Conservation (phyloP, 2,888 invertebrate species). For the Phaedon cochleariae region DNA sequence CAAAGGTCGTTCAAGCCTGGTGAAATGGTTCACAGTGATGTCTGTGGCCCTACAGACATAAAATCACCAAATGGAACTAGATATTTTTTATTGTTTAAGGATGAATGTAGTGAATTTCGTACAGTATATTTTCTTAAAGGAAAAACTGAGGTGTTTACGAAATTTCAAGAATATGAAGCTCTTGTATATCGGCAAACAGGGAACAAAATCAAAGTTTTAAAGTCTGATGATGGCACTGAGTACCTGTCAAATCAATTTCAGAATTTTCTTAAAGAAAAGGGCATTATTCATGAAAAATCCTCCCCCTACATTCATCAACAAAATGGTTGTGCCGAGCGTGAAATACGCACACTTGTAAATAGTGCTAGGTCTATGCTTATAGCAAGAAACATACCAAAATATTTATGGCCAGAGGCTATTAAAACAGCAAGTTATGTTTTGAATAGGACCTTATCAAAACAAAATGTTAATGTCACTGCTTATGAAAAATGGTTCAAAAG, state of each 20-base stretch:
- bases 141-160: slow-evolving; percentile 8
- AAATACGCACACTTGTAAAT: slow-evolving; percentile 18
- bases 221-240: slow-evolving; percentile 30
- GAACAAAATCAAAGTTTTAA: slow-evolving; percentile 27
- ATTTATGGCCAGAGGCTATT: too few species aligned
- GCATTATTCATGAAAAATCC: slow-evolving; percentile 23
- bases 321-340: slow-evolving; percentile 29
- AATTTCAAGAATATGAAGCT: slow-evolving; percentile 17
- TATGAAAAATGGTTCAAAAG: too few species aligned
- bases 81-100: slow-evolving; percentile 19
- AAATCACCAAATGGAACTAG: slow-evolving; percentile 20
- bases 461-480: too few species aligned
- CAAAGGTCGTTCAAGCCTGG: slow-evolving; percentile 5
- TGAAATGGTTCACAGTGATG: slow-evolving; percentile 17
- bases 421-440: slow-evolving; percentile 3
- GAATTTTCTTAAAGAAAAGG: slow-evolving; percentile 14
- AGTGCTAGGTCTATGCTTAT: too few species aligned
- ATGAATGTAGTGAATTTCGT: slow-evolving; percentile 12
- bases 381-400: too few species aligned
- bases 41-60: slow-evolving; percentile 16
- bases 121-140: slow-evolving; percentile 11
- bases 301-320: slow-evolving; percentile 27
- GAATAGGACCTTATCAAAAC: not conserved
- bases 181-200: slow-evolving; percentile 22
- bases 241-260: slow-evolving; percentile 18